Conservation (phyloP, 1,140 invertebrate species). For the Temnothorax nylanderi region DNA sequence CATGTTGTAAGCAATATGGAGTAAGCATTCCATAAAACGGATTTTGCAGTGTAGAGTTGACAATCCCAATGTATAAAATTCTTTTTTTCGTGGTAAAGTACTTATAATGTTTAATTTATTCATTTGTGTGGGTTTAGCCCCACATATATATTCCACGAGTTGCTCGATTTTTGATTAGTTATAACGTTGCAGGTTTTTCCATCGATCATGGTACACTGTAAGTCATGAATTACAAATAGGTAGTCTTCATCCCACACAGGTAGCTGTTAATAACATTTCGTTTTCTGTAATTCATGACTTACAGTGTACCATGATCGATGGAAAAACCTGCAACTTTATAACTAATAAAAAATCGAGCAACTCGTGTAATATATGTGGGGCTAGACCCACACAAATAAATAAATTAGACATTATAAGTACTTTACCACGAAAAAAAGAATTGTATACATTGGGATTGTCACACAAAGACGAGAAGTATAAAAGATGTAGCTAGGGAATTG, state of each 20-base stretch:
- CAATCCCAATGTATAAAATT: no score
- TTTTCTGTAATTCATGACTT: slow-evolving; percentile 3
- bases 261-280: background rate
- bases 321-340: background rate
- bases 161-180: slow-evolving; percentile 9
- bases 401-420: background rate
- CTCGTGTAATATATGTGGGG: slow-evolving; percentile 11
- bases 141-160: slow-evolving; percentile 16
- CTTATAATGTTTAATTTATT: background rate
- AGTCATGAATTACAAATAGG: background rate
- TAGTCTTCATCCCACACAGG: background rate
- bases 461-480: no score
- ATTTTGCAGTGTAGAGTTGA: no score
- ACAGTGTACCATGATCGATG: background rate
- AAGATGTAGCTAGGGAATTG: no score
- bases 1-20: no score
- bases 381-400: background rate
- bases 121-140: background rate
- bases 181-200: background rate
- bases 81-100: background rate
- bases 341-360: slow-evolving; percentile 9
- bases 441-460: background rate
- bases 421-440: background rate
- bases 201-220: background rate
- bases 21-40: no score